phyloP scores from a whole-genome alignment of 2,113 vertebrate species.

The Triplophysa tibetana region DNA sequence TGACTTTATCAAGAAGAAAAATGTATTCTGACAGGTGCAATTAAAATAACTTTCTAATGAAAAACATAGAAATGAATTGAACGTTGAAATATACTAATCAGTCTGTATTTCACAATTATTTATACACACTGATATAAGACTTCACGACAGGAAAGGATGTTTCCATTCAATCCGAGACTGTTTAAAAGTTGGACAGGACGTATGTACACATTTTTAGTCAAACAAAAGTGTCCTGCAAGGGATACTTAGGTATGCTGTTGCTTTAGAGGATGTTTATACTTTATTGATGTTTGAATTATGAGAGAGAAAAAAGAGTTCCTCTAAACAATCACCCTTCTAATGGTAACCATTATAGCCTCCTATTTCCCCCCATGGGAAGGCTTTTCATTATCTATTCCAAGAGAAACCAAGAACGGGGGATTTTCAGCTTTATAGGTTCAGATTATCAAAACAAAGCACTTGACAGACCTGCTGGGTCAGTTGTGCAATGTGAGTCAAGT shows the following conservation, averaged over 20 bases:
- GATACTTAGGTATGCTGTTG: slow-evolving; percentile 16
- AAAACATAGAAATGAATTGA: not conserved
- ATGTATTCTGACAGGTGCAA: not conserved
- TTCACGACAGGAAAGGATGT: slow-evolving; percentile 39
- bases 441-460: slow-evolving; percentile 9
- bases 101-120: not conserved
- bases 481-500: slow-evolving; percentile 17
- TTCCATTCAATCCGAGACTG: not conserved
- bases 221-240: not conserved
- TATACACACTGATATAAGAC: not conserved
- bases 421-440: not conserved
- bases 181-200: slow-evolving; percentile 24
- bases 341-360: not conserved
- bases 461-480: slow-evolving; percentile 48
- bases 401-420: not conserved
- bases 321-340: not conserved
- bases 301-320: not conserved
- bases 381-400: not conserved
- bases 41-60: too few species aligned
- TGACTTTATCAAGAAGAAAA: not conserved
- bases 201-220: not conserved
- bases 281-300: not conserved
- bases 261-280: slow-evolving; percentile 1
- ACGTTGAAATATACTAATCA: not conserved
- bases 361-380: slow-evolving; percentile 1